These are phyloP conservation scores for Progne subis DNA, from an alignment of 2,113 vertebrate genomes.

Conservation along the genomic window DNA sequence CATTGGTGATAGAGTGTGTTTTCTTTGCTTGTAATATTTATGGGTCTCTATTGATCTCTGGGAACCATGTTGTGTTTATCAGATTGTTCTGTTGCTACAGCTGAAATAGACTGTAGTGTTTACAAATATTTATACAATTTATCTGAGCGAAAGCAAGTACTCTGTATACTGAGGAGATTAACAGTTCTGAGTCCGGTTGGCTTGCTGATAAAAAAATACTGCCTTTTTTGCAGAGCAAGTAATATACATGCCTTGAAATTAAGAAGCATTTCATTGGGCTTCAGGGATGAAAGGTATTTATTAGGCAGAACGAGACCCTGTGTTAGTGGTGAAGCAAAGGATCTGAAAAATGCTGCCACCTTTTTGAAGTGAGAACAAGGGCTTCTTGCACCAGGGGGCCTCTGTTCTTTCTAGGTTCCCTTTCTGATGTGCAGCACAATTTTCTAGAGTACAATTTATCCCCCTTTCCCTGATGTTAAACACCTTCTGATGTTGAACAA, in stretches of 20 bases:
- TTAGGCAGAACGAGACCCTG: background rate
- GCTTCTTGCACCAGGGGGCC: background rate
- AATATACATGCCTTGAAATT: slow-evolving; percentile 22
- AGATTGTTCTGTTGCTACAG: slow-evolving; percentile 44
- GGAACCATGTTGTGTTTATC: slow-evolving; percentile 46
- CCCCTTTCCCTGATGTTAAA: slow-evolving; percentile 9
- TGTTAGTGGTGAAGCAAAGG: slow-evolving; percentile 18
- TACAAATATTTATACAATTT: slow-evolving; percentile 64
- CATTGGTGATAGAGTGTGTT: background rate
- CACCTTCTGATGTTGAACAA: slow-evolving; percentile 31
- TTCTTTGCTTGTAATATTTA: slow-evolving; percentile 37
- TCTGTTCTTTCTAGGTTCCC: slow-evolving; percentile 28
- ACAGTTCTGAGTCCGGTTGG: background rate
- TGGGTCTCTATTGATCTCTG: slow-evolving; percentile 45
- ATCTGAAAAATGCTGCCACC: slow-evolving; percentile 40
- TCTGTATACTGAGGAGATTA: slow-evolving; percentile 26
- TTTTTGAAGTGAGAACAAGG: slow-evolving; percentile 48
- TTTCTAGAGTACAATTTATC: slow-evolving; percentile 43
- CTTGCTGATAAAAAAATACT: background rate
- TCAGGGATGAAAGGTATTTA: slow-evolving; percentile 52
- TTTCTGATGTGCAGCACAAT: slow-evolving; percentile 48
- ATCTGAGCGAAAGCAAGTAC: slow-evolving; percentile 34
- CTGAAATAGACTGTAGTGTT: slow-evolving; percentile 55
- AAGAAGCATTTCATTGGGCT: slow-evolving; percentile 37
- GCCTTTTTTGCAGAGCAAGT: background rate